These are phyloP conservation scores for Pissodes strobi DNA, from an alignment of 1,140 invertebrate species.

Conservation along the genomic window DNA sequence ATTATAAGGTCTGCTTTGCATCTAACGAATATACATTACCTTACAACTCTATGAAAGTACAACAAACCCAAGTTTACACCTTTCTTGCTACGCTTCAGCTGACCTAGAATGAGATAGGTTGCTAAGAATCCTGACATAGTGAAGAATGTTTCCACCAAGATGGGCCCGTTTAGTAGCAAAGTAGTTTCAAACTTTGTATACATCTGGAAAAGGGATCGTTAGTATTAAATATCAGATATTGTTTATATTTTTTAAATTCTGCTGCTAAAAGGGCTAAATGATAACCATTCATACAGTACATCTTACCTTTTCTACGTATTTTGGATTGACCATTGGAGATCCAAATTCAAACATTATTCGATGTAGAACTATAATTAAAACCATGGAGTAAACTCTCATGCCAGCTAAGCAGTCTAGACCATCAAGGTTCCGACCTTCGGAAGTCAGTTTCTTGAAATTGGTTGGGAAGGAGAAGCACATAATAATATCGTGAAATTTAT, in stretches of 20 bases:
- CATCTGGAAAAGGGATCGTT: conserved; percentile 24
- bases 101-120: conserved; percentile 62
- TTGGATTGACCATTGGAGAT: conserved; percentile 66
- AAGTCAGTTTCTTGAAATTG: conserved; percentile 33
- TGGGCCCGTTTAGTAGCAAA: conserved; percentile 66
- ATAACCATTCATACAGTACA: background rate
- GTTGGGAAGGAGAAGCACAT: conserved; percentile 34
- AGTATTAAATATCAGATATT: background rate
- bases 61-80: conserved; percentile 13
- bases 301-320: conserved; percentile 64
- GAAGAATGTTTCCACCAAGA: conserved; percentile 74
- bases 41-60: conserved; percentile 35
- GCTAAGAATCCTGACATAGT: conserved; percentile 71
- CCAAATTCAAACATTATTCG: conserved; percentile 66
- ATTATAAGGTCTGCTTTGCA: no score
- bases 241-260: background rate
- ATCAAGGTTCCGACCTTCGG: conserved; percentile 61
- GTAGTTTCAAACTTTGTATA: conserved; percentile 45
- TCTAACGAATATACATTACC: no score
- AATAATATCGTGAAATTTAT: conserved; percentile 25
- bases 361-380: conserved; percentile 68
- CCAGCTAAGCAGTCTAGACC: conserved; percentile 66
- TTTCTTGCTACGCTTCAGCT: conserved; percentile 25
- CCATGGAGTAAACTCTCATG: conserved; percentile 67
- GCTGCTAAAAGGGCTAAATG: no score